phyloP scores from a whole-genome alignment of 2,797 vertebrate genomes.

The Synanceia verrucosa region DNA sequence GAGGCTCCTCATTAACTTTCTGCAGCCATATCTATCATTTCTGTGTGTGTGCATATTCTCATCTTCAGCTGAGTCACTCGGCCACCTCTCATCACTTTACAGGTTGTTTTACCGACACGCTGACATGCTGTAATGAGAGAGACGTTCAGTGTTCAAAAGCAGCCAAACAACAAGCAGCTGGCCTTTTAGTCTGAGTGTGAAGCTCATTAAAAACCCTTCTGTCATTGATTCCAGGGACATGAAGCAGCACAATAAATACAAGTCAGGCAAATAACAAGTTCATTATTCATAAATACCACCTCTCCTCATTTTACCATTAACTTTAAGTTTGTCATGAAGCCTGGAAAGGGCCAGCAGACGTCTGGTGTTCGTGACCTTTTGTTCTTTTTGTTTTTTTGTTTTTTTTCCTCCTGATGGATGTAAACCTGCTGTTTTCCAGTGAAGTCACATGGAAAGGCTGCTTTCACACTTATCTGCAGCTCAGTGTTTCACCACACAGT shows the following conservation, averaged over 20 bases:
- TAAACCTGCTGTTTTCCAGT: background rate
- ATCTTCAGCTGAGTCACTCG: conserved; percentile 15
- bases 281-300: background rate
- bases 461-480: background rate
- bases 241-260: conserved; percentile 9
- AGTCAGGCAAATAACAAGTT: conserved; percentile 12
- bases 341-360: background rate
- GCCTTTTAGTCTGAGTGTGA: conserved; percentile 26
- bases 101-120: background rate
- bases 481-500: background rate
- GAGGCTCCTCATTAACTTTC: too few relatives aligned
- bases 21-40: too few relatives aligned
- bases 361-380: conserved; percentile 7
- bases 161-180: conserved; percentile 24
- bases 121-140: conserved; percentile 19
- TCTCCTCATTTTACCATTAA: background rate
- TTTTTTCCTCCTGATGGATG: background rate
- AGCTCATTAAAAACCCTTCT: conserved; percentile 43
- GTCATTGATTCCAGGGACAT: background rate
- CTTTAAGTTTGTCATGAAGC: background rate
- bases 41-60: too few relatives aligned
- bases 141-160: conserved; percentile 16
- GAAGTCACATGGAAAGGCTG: too few relatives aligned
- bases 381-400: too few relatives aligned
- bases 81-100: background rate